phyloP scores from a whole-genome alignment of 2,797 vertebrate species.

The Limosa lapponica region DNA sequence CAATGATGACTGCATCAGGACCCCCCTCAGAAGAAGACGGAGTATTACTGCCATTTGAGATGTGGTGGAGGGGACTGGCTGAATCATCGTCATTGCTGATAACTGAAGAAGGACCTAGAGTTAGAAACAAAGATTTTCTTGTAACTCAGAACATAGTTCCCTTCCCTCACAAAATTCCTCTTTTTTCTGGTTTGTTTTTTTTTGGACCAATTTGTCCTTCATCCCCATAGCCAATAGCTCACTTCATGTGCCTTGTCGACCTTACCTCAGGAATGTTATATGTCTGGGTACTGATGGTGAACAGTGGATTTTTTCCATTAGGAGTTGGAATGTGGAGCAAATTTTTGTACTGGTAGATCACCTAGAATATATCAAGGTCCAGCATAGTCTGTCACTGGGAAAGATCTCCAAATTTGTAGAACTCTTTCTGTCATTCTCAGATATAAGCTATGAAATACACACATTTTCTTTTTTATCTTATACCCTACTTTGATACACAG shows the following conservation, averaged over 20 bases:
- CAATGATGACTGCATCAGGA: slow-evolving; percentile 94
- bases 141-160: not conserved
- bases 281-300: not conserved
- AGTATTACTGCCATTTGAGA: slow-evolving; percentile 97
- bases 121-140: slow-evolving; percentile 65
- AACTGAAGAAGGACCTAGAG: slow-evolving; percentile 92
- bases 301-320: not conserved
- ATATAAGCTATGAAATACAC: not conserved
- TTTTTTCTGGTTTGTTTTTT: not conserved
- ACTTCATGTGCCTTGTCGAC: not conserved
- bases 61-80: slow-evolving; percentile 96
- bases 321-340: not conserved
- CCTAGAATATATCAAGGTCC: not conserved
- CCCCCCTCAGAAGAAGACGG: slow-evolving; percentile 96
- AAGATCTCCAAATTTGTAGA: not conserved
- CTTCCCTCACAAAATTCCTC: not conserved
- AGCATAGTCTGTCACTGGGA: not conserved
- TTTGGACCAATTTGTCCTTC: not conserved
- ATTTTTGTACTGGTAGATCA: not conserved
- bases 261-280: not conserved
- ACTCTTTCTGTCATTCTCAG: not conserved
- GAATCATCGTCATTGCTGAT: slow-evolving; percentile 98
- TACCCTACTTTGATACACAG: not conserved
- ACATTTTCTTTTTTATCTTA: not conserved
- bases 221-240: not conserved